Percentiles rank a stretch among this genome's conserved stretches.
Evolutionary conservation across 2,113 vertebrate species (phyloP).

Genomic region (Muscicapa adusta): DNA sequence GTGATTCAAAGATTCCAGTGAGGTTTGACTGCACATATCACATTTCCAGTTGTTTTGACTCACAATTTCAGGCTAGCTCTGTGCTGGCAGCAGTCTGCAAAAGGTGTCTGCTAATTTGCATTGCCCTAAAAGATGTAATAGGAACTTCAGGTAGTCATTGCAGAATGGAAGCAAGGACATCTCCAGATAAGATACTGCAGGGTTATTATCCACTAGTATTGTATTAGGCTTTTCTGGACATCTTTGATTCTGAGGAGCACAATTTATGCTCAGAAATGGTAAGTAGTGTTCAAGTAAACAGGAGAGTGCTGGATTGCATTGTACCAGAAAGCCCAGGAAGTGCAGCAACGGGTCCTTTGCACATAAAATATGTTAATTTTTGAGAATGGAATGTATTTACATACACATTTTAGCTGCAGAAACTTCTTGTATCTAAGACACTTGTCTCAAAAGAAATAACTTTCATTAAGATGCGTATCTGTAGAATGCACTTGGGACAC

Average conservation of each 20-base stretch:
- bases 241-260: background rate
- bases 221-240: background rate
- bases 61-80: background rate
- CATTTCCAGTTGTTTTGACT: background rate
- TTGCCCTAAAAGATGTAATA: background rate
- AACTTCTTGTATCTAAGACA: background rate
- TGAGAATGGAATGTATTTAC: background rate
- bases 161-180: background rate
- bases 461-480: background rate
- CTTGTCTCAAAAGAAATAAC: background rate
- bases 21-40: background rate
- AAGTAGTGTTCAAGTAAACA: background rate
- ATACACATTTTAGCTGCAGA: background rate
- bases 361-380: background rate
- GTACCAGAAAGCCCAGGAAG: background rate
- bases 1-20: background rate
- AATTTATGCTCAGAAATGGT: rapidly evolving
- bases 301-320: background rate
- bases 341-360: background rate
- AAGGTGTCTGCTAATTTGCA: background rate
- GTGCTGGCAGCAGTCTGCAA: background rate
- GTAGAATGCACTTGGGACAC: background rate
- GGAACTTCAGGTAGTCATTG: background rate
- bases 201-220: background rate
- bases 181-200: background rate